Evolutionary conservation across 2,113 vertebrate species (phyloP).

Genomic region (Turnix velox): DNA sequence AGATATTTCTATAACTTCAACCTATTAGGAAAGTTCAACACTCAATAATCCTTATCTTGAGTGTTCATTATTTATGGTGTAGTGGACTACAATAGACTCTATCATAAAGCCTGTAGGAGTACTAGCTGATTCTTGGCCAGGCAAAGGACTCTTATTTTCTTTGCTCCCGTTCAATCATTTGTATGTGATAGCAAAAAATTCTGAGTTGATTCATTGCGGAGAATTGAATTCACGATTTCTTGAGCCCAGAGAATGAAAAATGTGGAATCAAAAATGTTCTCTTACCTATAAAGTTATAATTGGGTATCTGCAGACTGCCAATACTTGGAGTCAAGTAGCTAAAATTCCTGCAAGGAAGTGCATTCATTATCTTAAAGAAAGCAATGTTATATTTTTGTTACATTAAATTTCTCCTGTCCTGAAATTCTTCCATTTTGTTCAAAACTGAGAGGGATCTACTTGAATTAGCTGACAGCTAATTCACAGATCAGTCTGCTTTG

Average conservation of each 20-base stretch:
- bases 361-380: no score
- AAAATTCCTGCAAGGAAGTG: background rate
- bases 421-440: background rate
- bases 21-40: background rate
- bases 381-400: background rate
- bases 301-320: background rate
- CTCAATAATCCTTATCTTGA: background rate
- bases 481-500: background rate
- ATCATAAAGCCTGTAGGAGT: background rate
- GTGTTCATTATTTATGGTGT: background rate
- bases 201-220: background rate
- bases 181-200: background rate
- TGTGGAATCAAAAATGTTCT: background rate
- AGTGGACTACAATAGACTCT: background rate
- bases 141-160: background rate
- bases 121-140: background rate
- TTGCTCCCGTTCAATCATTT: background rate
- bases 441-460: background rate
- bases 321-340: background rate
- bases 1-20: background rate
- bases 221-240: background rate
- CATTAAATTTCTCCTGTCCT: background rate
- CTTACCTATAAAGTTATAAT: background rate
- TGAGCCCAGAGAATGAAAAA: background rate
- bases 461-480: background rate